Evolutionary conservation across 2,797 vertebrate genomes (phyloP), one percentile per base, ranked within the genome.

Genomic region (Sebastiscus albofasciatus): DNA sequence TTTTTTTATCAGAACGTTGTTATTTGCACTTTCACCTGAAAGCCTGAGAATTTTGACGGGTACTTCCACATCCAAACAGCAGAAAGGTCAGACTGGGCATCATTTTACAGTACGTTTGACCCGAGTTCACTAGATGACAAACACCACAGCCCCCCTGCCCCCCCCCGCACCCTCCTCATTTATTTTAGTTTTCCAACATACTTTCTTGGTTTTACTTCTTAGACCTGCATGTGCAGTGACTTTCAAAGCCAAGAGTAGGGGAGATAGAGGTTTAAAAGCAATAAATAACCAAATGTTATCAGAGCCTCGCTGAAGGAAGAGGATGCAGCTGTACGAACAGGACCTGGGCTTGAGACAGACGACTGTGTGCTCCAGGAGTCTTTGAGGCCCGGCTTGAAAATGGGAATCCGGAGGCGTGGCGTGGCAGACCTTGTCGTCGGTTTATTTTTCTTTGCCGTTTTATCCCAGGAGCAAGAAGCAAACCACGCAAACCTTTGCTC

Each of bases 241-340:
- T 96, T 96, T 95, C 93, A 95, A 95, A 95, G 92, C 87, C 87
- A 87, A 60, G 87, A 76, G 84, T 81, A 75, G 76, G 82, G 85
- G 79, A 90, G 94, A 93, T 91, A 88, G 87, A 90, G 92, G 85
- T 89, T 93, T 93, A 91, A 94, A 94, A 95, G 96, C 95, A 96
- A 96, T 96, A 96, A 96, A 96, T 96, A 96, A 95, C 93, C 86
- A 83, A 92, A 93, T 92, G 95, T 96, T 96, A 96, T 96, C 95
- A 94, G 96, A 93, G 92, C 90, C 92, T 80, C 70, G 71, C 95
- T 94, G 90, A 92, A 96, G 96, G 96, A 96, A 96, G 89, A 96
- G 96, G 96, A 96, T 95, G 95, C 96, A 96, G 96, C 96, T 96
- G 96, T 94, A 95, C 87, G 95, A 92, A 95, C 94, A 95, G 92